Evolutionary conservation across 2,888 invertebrate species (phyloP).

Genomic region (Agonopterix subpropinquella): DNA sequence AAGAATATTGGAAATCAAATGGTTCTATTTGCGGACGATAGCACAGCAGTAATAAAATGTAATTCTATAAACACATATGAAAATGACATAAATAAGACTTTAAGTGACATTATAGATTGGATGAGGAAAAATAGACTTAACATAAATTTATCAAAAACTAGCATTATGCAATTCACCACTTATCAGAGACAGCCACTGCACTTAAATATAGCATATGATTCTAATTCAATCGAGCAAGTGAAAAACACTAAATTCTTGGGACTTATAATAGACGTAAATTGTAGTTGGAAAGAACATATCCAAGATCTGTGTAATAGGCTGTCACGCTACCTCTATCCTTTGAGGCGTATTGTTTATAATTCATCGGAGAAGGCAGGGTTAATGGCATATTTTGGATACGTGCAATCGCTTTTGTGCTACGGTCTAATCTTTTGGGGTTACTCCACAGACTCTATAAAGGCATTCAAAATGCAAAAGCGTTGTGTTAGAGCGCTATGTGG

Average conservation of each 20-base stretch:
- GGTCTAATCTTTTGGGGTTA: background rate
- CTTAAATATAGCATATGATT: background rate
- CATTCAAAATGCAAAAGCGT: background rate
- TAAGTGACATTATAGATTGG: background rate
- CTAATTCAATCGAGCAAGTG: background rate
- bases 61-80: background rate
- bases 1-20: background rate
- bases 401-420: background rate
- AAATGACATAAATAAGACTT: background rate
- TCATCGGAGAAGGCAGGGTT: background rate
- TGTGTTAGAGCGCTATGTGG: background rate
- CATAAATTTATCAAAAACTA: background rate
- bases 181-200: background rate
- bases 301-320: background rate
- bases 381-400: background rate
- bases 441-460: background rate
- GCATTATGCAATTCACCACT: background rate
- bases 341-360: background rate
- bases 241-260: background rate
- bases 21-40: constrained; percentile 10
- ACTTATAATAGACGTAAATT: background rate
- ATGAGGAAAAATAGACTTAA: background rate
- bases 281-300: background rate
- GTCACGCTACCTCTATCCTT: background rate
- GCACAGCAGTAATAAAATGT: constrained; percentile 16